A percentile compares a stretch with the other conserved stretches of the same genome.
These are phyloP conservation scores for Apteryx owenii DNA, from an alignment of 2,113 vertebrate species.

Conservation along the genomic window DNA sequence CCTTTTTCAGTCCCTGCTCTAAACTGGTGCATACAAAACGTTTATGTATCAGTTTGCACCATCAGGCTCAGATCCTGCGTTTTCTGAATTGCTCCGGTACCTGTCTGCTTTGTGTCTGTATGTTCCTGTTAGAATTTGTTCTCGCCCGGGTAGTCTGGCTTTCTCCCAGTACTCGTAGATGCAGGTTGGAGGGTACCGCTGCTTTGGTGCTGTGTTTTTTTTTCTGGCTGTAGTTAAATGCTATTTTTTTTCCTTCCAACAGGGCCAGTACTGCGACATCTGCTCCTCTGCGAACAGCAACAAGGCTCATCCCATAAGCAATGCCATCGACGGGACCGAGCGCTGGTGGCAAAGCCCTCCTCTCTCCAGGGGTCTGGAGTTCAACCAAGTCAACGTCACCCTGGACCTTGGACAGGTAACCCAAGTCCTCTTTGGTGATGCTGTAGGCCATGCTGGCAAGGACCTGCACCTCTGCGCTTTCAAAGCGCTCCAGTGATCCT, in stretches of 20 bases:
- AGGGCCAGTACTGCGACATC: constrained; percentile 98
- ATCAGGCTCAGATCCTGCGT: rapidly evolving
- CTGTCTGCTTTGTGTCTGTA: background rate
- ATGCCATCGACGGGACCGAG: constrained; percentile 96
- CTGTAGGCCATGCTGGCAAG: rapidly evolving
- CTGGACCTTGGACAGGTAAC: constrained; percentile 96
- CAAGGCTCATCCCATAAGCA: constrained; percentile 91
- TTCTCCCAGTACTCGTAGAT: background rate
- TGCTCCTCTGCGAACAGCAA: constrained; percentile 86
- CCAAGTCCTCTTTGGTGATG: background rate
- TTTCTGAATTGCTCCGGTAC: background rate
- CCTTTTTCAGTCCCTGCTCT: background rate
- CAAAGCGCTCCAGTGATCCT: background rate
- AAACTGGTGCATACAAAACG: background rate
- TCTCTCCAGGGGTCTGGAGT: constrained; percentile 89
- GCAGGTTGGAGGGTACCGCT: background rate
- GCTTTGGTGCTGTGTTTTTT: rapidly evolving
- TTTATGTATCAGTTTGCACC: background rate
- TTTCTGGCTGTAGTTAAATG: background rate
- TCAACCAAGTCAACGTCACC: constrained; percentile 95
- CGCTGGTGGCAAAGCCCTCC: constrained; percentile 99
- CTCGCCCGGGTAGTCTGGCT: background rate
- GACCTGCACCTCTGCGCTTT: background rate
- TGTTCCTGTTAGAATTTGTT: background rate
- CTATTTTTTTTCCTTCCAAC: background rate